Evolutionary conservation across 2,113 vertebrate genomes (phyloP), one percentile per base, ranked within the genome.

Genomic region (Chionomys nivalis): DNA sequence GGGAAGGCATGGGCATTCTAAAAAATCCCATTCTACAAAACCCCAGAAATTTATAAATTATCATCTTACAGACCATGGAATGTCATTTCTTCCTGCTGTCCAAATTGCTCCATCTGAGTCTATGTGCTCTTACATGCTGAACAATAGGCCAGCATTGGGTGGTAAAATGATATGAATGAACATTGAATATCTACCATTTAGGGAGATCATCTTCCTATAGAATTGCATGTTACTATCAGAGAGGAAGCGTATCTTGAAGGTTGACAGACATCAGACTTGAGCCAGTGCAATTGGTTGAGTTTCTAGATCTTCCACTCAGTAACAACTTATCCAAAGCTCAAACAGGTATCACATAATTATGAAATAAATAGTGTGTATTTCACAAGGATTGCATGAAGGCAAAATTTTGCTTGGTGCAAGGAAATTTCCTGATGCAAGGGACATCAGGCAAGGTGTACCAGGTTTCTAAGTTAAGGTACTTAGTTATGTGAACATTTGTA

Each of bases 91-190:
- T 89, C 31, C 28, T 31, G 0, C 0, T 3, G 31, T 14, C 82
- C 49, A 73, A 47, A 58, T 55, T 75, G 73, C 9, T n/a, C 72
- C 19, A 1, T 39, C 66, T 12, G 0, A 24, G 12, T 39, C 70
- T 58, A 68, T 14, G 14, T 61, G 70, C 11, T 5, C 13, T 52
- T 33, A 36, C 39, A 52, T 28, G 23, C 14, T 33, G 5, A 58
- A n/a, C 11, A 42, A 5, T 23, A 19, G 49, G 19, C 24, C 21
- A 2, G 0, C 10, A 3, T 28, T 6, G 0, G n/a, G 31, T 7
- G 24, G 55, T 17, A 1, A 52, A 55, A 42, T 2, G 1, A 9
- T 23, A 7, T 17, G 26, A 58, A 39, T 14, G 14, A 65, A 12
- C 28, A 39, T 0, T 19, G 28, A 33, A 17, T 3, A 33, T 28